Conservation (phyloP, 2,888 invertebrate species). For the Bursaphelenchus okinawaensis region DNA sequence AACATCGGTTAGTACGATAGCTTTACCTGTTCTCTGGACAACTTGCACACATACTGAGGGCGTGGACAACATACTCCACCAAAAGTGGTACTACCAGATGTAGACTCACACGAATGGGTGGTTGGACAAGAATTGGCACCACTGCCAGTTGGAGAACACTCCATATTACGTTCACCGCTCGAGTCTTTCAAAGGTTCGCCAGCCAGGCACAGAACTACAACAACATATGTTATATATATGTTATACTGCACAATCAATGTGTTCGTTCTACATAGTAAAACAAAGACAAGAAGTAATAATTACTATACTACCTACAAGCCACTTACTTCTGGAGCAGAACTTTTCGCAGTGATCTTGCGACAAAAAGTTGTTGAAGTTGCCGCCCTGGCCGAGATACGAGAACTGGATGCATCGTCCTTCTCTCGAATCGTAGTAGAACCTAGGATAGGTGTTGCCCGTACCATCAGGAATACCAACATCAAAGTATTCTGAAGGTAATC, state of each 20-base stretch:
- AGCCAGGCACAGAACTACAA: constrained; percentile 51
- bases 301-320: no score
- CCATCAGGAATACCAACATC: constrained; percentile 56
- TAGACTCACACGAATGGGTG: constrained; percentile 55
- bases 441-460: constrained; percentile 49
- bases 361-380: constrained; percentile 57
- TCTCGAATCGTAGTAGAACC: constrained; percentile 54
- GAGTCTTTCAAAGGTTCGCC: constrained; percentile 57
- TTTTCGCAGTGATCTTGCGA: constrained; percentile 56
- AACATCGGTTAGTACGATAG: not conserved
- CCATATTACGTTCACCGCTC: constrained; percentile 56
- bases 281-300: no score
- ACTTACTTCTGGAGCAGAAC: constrained; percentile 56
- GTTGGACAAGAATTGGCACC: constrained; percentile 51
- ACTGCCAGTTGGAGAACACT: constrained; percentile 54
- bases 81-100: constrained; percentile 45
- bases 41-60: constrained; percentile 56
- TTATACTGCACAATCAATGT: no score
- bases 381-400: constrained; percentile 56
- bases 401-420: constrained; percentile 56
- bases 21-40: constrained; percentile 44
- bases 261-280: no score
- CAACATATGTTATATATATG: no score
- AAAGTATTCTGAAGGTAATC: constrained; percentile 54
- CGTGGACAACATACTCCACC: constrained; percentile 56